A percentile compares a stretch with the other conserved stretches of the same genome.
Conservation (phyloP, 2,888 invertebrate genomes). For the Saturnia pavonia region DNA sequence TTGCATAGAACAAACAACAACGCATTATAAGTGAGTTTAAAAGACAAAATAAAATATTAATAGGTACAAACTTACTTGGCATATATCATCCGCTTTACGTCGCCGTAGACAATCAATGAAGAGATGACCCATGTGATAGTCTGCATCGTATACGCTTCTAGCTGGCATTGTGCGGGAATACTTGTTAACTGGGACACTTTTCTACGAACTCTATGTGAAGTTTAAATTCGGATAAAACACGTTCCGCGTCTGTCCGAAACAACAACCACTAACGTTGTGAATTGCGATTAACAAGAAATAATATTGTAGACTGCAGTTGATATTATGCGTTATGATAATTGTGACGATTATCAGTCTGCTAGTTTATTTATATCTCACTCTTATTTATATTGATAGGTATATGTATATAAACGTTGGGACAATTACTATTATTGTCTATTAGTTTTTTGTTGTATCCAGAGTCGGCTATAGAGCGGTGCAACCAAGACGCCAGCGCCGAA, state of each 20-base stretch:
- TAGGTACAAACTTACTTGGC: background rate
- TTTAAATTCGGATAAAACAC: background rate
- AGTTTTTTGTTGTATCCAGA: too few relatives aligned
- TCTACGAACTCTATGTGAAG: background rate
- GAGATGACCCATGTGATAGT: constrained; percentile 10
- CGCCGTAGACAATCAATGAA: background rate
- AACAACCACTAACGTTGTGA: background rate
- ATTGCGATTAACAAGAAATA: background rate
- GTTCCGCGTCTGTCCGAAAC: background rate
- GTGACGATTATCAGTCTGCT: background rate
- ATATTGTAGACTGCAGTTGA: background rate
- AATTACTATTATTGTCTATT: background rate
- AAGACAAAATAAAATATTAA: background rate
- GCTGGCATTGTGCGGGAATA: background rate
- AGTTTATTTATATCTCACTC: background rate
- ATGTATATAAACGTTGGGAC: background rate
- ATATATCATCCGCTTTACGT: constrained; percentile 5
- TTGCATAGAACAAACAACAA: too few relatives aligned
- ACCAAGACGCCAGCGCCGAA: too few relatives aligned
- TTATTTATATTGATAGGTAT: background rate
- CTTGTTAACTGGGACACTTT: background rate
- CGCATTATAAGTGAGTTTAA: background rate
- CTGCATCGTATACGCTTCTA: constrained; percentile 1
- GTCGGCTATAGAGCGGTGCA: too few relatives aligned
- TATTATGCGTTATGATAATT: background rate